Base-by-base conservation (phyloP, 53 echinoderm and acorn worm genomes). In the Arbacia lixula region DNA sequence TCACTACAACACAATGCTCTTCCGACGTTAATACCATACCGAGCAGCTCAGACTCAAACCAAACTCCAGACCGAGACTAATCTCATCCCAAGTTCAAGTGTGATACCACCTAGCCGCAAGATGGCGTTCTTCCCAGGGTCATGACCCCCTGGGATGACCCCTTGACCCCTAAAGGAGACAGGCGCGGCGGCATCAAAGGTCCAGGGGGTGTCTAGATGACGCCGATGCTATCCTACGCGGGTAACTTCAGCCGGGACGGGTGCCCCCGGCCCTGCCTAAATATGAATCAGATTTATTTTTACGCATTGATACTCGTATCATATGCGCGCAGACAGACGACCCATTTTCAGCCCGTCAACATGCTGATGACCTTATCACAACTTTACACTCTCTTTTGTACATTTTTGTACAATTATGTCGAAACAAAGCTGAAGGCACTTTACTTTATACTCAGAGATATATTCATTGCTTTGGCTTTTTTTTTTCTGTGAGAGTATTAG, bases 221-320 rank as follows among this genome's bases (percentile, higher is more conserved):
- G 71, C 29, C 41, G 42, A 71, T 66, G 71, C 25, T 40, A 49
- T 40, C 71, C 49, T 1, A 14, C 26, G 40, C 41, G 40, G 41
- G 71, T 71, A 71, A 71, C 71, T 71, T 29, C 71, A 71, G 71
- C 24, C 17, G 71, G 24, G 71, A 25, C 29, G 28, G 39, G 12
- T 16, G 71, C 71, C 71, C 42, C 46, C 6, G 46, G 71, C 49
- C 43, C 25, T 14, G 43, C 43, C 43, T 71, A 71, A 71, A 71
- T 71, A 71, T 71, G 71, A 71, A 71, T 71, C 71, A 71, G 71
- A 71, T 71, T 71, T 71, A 71, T 71, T 71, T 71, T 71, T 71
- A 71, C 71, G 1, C 71, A 40, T 40, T 42, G 71, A 71, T 71
- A 46, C 71, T 14, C 2, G 46, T 71, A 71, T 71, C 71, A 71